These are phyloP conservation scores for Arvicola amphibius DNA, from an alignment of 2,797 vertebrate species.

Conservation along the genomic window DNA sequence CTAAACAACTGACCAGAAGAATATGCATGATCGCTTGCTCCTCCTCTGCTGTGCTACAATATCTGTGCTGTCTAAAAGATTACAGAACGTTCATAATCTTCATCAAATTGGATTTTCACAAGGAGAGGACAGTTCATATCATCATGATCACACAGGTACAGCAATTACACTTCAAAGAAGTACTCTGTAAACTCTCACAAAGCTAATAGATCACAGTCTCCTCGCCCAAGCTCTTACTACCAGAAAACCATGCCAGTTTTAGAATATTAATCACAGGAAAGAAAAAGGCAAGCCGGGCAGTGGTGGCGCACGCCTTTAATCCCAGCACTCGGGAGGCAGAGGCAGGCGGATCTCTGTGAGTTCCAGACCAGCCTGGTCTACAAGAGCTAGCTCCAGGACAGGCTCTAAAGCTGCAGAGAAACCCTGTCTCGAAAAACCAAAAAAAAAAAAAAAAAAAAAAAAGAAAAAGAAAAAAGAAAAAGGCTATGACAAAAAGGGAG, in stretches of 20 bases:
- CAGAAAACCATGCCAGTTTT: not conserved
- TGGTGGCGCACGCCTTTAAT: too few relatives aligned
- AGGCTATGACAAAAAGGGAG: not conserved
- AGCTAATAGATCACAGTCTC: not conserved
- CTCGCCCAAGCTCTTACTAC: not conserved
- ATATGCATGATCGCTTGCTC: not conserved
- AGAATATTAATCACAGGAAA: not conserved
- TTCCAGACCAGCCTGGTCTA: too few relatives aligned
- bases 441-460: too few relatives aligned
- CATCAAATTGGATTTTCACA: not conserved
- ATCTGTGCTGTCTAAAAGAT: constrained; percentile 22
- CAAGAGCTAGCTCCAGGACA: too few relatives aligned
- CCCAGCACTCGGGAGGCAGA: too few relatives aligned
- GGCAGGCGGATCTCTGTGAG: too few relatives aligned
- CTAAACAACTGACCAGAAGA: constrained; percentile 40
- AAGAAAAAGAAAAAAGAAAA: too few relatives aligned
- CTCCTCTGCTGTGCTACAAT: not conserved
- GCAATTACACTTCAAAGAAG: constrained; percentile 5
- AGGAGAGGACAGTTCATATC: constrained; percentile 32
- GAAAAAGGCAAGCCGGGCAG: too few relatives aligned
- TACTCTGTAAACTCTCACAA: not conserved
- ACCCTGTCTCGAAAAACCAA: too few relatives aligned
- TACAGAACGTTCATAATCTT: not conserved
- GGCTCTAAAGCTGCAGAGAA: too few relatives aligned
- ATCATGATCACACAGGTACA: not conserved